A percentile compares a stretch with the other conserved stretches of the same genome.
These are phyloP conservation scores for Dinoponera quadriceps DNA, from an alignment of 1,140 invertebrate genomes.

Conservation along the genomic window DNA sequence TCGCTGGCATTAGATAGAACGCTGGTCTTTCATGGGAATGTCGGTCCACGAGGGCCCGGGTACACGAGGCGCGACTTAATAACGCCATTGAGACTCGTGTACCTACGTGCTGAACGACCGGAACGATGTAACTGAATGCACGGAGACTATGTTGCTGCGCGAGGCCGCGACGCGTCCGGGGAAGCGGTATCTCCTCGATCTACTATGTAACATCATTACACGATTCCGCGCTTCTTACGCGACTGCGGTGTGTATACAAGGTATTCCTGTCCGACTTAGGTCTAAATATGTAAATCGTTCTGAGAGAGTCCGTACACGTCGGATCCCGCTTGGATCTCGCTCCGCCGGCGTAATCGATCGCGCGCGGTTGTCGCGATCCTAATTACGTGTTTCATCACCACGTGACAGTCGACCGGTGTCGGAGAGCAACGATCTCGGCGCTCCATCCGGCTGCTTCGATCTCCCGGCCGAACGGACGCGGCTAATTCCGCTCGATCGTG, in stretches of 20 bases:
- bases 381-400: too few species aligned
- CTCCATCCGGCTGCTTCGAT: too few species aligned
- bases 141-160: slow-evolving; percentile 40
- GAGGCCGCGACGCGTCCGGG: slow-evolving; percentile 28
- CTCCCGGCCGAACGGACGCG: too few species aligned
- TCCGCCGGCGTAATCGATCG: background rate
- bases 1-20: slow-evolving; percentile 82
- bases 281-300: slow-evolving; percentile 50
- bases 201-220: slow-evolving; percentile 47
- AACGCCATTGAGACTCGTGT: slow-evolving; percentile 78
- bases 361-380: background rate
- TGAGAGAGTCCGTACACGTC: slow-evolving; percentile 23
- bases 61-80: slow-evolving; percentile 80
- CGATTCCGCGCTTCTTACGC: slow-evolving; percentile 31
- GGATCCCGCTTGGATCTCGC: background rate
- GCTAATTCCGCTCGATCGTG: too few species aligned
- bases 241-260: slow-evolving; percentile 39
- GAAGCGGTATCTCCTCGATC: slow-evolving; percentile 46
- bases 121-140: slow-evolving; percentile 58
- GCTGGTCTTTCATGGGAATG: slow-evolving; percentile 81
- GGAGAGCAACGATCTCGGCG: too few species aligned
- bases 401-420: too few species aligned
- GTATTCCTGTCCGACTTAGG: slow-evolving; percentile 20
- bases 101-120: slow-evolving; percentile 42
- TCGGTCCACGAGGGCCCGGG: slow-evolving; percentile 60